A percentile compares a stretch with the other conserved stretches of the same genome.
Evolutionary conservation across 2,797 vertebrate genomes (phyloP).

Genomic region (Typhlichthys eigenmanni): DNA sequence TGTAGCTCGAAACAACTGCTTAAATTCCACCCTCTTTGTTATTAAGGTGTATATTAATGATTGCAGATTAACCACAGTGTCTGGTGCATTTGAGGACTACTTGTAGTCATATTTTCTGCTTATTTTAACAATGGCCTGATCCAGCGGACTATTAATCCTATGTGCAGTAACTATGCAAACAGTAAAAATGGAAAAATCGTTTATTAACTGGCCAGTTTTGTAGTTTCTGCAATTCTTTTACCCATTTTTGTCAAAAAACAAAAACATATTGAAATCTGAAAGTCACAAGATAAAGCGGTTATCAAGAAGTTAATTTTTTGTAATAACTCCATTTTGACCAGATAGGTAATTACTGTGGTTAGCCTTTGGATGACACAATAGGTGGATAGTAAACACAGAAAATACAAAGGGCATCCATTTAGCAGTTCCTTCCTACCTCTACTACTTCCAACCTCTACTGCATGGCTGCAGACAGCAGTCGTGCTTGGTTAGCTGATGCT

Average conservation of each 20-base stretch:
- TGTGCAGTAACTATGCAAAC: no score
- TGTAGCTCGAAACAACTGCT: slow-evolving; percentile 24
- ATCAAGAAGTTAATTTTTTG: no score
- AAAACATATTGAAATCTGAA: no score
- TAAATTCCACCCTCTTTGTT: slow-evolving; percentile 30
- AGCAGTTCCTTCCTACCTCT: slow-evolving; percentile 36
- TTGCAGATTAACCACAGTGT: slow-evolving; percentile 19
- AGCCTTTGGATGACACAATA: slow-evolving; percentile 1
- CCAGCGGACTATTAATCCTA: no score
- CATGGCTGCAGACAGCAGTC: slow-evolving; percentile 34
- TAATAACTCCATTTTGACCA: no score
- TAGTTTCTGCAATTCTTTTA: no score
- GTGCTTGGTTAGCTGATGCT: slow-evolving; percentile 50
- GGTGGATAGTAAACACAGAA: slow-evolving; percentile 45
- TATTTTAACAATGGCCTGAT: slow-evolving; percentile 40
- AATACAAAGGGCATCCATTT: slow-evolving; percentile 36
- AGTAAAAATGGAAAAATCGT: no score
- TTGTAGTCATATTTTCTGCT: slow-evolving; percentile 15
- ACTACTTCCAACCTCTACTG: slow-evolving; percentile 44
- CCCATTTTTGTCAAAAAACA: no score
- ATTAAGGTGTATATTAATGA: slow-evolving; percentile 26
- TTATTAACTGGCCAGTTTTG: no score
- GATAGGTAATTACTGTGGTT: no score
- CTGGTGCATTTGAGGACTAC: slow-evolving; percentile 12
- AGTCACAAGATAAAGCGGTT: no score